Evolutionary conservation across 2,888 invertebrate species (phyloP), one percentile per base, ranked within the genome.

Genomic region (Amphiduros pacificus): DNA sequence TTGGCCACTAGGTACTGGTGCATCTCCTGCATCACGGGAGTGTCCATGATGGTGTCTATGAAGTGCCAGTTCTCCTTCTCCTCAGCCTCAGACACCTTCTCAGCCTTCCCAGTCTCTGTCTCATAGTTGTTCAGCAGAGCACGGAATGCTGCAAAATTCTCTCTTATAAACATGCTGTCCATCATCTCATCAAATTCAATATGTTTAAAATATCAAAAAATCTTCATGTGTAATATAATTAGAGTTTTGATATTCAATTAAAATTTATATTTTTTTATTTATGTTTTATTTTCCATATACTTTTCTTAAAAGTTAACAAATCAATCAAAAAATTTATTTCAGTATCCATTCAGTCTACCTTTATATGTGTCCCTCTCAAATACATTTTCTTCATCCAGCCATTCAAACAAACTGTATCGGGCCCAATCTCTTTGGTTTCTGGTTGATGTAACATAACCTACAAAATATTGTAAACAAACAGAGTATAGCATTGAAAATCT

Each of bases 91-190:
- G 81, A 80, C 14, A 79, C 76, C 14, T 64, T 67, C 63, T 83
- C 83, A 5, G 71, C 69, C 24, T 67, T 67, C 0, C 76, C 76
- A 49, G 76, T 71, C 58, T 78, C 75, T 55, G 74, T 66, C 59
- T 77, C 78, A 67, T 82, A 83, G 69, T 83, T 83, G 66, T 83
- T 78, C 55, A 83, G 67, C 29, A 82, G 68, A 6, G 69, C 71
- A 29, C 66, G 61, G 69, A 82, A 81, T n/a, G 78, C 81, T 82
- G 64, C n/a, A 62, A 58, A 17, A 51, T n/a, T n/a, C n/a, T n/a
- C n/a, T n/a, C n/a, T n/a, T n/a, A n/a, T n/a, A n/a, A n/a, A n/a
- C n/a, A n/a, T n/a, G n/a, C n/a, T n/a, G n/a, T n/a, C n/a, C n/a
- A n/a, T n/a, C n/a, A n/a, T n/a, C n/a, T n/a, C n/a, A n/a, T n/a